Evolutionary conservation across 2,797 vertebrate species (phyloP).

Genomic region (Bradypus variegatus): DNA sequence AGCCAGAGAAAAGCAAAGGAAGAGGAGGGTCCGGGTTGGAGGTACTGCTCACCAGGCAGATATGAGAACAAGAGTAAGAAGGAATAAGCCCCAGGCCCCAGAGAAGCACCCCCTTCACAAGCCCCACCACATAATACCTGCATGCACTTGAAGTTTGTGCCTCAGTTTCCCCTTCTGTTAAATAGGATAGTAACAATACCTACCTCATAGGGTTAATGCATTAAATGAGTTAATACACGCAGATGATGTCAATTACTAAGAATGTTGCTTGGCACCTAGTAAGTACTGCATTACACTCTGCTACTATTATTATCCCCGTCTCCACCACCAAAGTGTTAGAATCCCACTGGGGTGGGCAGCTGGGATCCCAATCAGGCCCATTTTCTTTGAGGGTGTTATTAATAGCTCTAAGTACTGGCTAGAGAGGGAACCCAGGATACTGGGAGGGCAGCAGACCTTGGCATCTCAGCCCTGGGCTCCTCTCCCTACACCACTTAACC

Average conservation of each 20-base stretch:
- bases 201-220: neutral
- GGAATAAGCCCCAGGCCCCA: neutral
- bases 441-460: neutral
- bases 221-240: neutral
- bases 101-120: neutral
- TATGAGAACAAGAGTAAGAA: accelerated
- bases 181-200: neutral
- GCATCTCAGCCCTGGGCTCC: neutral
- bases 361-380: neutral
- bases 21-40: neutral
- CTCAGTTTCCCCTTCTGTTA: neutral
- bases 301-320: neutral
- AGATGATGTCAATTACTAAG: neutral
- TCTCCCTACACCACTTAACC: neutral
- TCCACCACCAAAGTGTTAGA: neutral
- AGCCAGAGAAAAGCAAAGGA: neutral
- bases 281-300: neutral
- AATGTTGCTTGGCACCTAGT: accelerated
- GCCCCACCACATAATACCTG: neutral
- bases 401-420: neutral
- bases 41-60: neutral
- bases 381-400: neutral
- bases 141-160: neutral
- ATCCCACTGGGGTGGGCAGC: neutral
- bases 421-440: neutral